Base-by-base conservation (phyloP, 1,140 invertebrate genomes). In the Monochamus saltuarius region DNA sequence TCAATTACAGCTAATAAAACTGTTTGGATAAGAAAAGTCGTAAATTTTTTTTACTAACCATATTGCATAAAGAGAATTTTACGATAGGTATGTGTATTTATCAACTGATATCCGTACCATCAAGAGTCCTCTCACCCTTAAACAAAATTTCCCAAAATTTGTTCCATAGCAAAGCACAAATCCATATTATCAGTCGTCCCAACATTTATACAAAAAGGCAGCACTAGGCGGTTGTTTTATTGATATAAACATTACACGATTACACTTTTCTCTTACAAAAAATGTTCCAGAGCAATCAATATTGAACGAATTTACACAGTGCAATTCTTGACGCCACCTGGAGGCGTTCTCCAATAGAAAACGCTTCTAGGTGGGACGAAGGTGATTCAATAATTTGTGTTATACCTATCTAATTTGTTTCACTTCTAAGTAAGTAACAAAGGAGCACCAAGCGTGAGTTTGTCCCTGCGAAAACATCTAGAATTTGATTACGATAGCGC, bases 151-250 rank as follows among this genome's bases (percentile, higher is more conserved):
- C 39, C 38, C 43, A 52, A 60, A 60, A 39, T 29, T 54, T 39
- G 22, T 47, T 35, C 52, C 52, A 65, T 59, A 61, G 59, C 53
- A 53, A 65, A 65, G 62, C 62, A 65, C 62, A 65, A 17, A 14
- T 56, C 38, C 37, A 54, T 52, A 34, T 52, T 52, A 39, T 47
- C 57, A 61, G 34, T 65, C 62, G 61, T 36, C 46, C 46, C 57
- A 40, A 53, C 47, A 53, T 64, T 57, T 53, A 65, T 65, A 65
- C 61, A 62, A 61, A 55, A 65, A 65, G 62, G 62, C 62, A 64
- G 62, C 62, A 64, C 49, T 46, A 64, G 53, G 62, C 58, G 59
- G 51, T 56, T 54, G 39, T 56, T 16, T 56, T 16, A 11, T 56
- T 53, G 3, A 13, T 19, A 39, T 35, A 11, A 29, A 19, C 17